These are phyloP conservation scores for Idaea dimidiata DNA, from an alignment of 2,888 invertebrate species.

Conservation along the genomic window DNA sequence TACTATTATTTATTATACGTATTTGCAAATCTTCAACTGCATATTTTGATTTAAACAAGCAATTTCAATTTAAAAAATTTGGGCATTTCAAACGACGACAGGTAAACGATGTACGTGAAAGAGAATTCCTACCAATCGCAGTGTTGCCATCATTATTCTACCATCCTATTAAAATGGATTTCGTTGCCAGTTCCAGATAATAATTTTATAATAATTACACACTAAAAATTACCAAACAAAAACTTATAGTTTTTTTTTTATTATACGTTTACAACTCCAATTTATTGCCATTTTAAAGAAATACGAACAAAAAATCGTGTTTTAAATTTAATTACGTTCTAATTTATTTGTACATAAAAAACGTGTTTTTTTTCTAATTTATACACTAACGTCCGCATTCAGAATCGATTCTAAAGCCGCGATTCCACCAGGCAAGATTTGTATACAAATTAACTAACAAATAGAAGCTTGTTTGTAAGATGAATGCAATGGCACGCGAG, in stretches of 20 bases:
- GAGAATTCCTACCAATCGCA: neutral
- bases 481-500: too few species aligned
- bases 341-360: neutral
- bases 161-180: neutral
- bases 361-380: neutral
- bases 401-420: neutral
- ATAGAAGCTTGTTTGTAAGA: too few species aligned
- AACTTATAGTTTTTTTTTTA: neutral
- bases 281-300: neutral
- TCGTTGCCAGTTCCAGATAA: neutral
- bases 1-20: too few species aligned
- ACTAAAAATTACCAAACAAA: neutral
- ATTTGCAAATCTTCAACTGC: too few species aligned
- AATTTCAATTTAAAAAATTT: too few species aligned
- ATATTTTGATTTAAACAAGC: too few species aligned
- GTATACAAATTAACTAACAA: too few species aligned
- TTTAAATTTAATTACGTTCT: neutral
- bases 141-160: neutral
- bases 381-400: neutral
- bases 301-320: neutral
- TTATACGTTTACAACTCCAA: neutral
- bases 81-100: too few species aligned
- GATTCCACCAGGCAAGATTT: too few species aligned
- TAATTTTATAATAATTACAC: neutral
- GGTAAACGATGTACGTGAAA: too few species aligned